Evolutionary conservation across 2,888 invertebrate species (phyloP).

Genomic region (Rhogogaster chlorosoma): DNA sequence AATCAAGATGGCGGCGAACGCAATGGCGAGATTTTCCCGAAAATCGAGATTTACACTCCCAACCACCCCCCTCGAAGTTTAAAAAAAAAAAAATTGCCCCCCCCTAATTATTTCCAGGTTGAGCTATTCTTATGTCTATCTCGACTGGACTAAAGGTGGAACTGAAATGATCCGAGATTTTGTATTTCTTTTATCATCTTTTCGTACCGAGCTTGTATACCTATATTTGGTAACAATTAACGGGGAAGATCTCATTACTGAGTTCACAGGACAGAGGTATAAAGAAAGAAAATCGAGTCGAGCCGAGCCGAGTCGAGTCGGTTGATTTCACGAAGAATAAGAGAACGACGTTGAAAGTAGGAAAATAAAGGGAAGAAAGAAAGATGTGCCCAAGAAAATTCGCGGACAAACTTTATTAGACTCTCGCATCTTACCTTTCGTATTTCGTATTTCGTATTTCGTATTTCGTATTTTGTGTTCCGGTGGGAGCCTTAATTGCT

Average conservation of each 20-base stretch:
- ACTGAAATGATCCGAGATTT: no score
- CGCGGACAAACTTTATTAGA: constrained; percentile 15
- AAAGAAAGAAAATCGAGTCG: not conserved
- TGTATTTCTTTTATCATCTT: not conserved
- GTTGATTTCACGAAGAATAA: not conserved
- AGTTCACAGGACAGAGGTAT: not conserved
- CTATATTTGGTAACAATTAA: not conserved
- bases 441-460: constrained; percentile 1
- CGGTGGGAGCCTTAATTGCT: constrained; percentile 27
- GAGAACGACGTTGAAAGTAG: not conserved
- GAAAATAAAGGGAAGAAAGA: not conserved
- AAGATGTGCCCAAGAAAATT: not conserved
- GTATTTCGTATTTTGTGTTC: constrained; percentile 16
- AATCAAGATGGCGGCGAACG: no score
- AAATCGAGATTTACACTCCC: no score
- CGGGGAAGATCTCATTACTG: not conserved
- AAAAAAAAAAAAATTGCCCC: no score
- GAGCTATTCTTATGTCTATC: no score
- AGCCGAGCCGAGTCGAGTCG: not conserved
- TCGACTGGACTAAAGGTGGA: no score
- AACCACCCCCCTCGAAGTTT: no score
- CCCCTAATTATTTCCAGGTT: no score
- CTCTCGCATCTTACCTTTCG: not conserved
- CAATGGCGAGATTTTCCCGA: no score
- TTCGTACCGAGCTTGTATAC: not conserved